Evolutionary conservation across 1,140 invertebrate genomes (phyloP), one percentile per base, ranked within the genome.

Genomic region (Trachelipus rathkii): DNA sequence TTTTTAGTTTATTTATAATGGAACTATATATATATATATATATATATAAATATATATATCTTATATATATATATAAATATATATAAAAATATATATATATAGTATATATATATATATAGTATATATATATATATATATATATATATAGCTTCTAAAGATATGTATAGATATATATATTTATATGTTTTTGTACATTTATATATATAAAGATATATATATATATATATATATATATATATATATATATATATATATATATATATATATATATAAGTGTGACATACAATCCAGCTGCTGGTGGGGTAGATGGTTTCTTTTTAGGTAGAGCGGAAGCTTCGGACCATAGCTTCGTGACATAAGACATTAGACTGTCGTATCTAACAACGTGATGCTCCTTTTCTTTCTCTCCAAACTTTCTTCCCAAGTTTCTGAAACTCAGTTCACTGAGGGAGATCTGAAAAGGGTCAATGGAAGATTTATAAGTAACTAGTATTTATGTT

Each of bases 271-370:
- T 60, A 60, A 60, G 11, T 15, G 50, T 9, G 8, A 60, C 19
- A 4, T 60, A 60, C 50, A 60, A 60, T 60, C 50, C 50, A 60
- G 50, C 50, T 15, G 50, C 19, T 60, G 50, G 50, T 13, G 50
- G 50, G 19, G 50, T 60, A 13, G 50, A 15, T 60, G 50, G 50
- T 19, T 60, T 60, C 50, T 60, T 60, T 60, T 60, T 60, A 60
- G 50, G 50, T 19, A 60, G 19, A 2, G 8, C 50, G 11, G 11
- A 13, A 60, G 50, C 50, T 8, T 60, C 50, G 11, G 50, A 60
- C 50, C 50, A 60, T 19, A 60, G 19, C 50, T 60, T 60, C 1
- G 50, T 15, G 50, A 60, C 11, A 8, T 60, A 60, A 19, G 50
- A 60, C 11, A 60, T 60, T 8, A 60, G 8, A 3, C 19, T 60